phyloP scores from a whole-genome alignment of 2,113 vertebrate species.

The Pagrus major region DNA sequence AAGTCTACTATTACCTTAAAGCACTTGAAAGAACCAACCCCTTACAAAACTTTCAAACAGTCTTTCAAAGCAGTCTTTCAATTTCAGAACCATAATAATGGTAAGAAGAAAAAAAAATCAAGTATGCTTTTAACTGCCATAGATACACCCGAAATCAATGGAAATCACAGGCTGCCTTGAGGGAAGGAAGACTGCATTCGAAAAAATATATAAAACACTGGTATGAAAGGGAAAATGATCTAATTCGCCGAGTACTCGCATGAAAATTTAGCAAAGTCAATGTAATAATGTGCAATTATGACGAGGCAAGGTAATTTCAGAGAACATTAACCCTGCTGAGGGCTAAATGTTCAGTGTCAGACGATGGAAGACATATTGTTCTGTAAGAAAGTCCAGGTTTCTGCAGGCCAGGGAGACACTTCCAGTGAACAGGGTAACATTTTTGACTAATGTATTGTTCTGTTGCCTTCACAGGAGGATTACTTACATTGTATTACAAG shows the following conservation, averaged over 20 bases:
- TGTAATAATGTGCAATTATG: neutral
- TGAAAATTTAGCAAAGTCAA: neutral
- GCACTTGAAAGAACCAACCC: neutral
- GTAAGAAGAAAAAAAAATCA: neutral
- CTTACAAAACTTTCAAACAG: neutral
- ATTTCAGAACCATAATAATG: neutral
- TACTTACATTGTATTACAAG: too few species aligned
- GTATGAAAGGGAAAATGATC: neutral
- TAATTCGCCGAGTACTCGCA: neutral
- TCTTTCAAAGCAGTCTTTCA: neutral
- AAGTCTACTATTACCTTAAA: neutral
- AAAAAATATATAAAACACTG: neutral
- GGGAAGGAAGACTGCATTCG: neutral
- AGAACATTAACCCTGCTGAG: neutral
- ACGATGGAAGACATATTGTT: neutral
- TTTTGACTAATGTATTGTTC: too few species aligned
- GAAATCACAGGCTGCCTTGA: neutral
- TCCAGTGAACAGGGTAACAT: too few species aligned
- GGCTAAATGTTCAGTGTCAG: neutral
- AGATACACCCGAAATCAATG: neutral
- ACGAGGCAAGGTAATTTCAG: neutral
- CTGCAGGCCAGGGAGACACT: too few species aligned
- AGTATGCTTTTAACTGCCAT: neutral
- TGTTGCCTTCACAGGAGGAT: too few species aligned
- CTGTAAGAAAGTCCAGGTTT: neutral